Conservation (phyloP, 2,113 vertebrate genomes). For the Leuciscus idus region DNA sequence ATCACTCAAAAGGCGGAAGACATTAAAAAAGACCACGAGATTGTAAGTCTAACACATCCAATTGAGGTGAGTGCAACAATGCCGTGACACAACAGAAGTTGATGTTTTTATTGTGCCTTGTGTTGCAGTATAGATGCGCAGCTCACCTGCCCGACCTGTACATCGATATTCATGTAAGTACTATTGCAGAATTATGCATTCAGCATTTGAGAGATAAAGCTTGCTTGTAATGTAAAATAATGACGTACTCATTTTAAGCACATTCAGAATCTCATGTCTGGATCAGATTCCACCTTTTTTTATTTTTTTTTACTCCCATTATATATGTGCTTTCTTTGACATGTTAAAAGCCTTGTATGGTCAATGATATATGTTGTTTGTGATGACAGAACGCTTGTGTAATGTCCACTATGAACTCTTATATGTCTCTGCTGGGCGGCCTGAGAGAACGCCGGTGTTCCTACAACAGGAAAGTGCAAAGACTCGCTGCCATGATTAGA, state of each 20-base stretch:
- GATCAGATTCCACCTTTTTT: not conserved
- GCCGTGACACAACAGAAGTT: not conserved
- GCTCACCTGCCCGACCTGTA: conserved; percentile 66
- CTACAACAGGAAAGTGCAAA: conserved; percentile 60
- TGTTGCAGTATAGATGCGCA: conserved; percentile 62
- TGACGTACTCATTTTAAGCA: not conserved
- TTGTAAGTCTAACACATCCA: conserved; percentile 59
- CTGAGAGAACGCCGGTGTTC: conserved; percentile 63
- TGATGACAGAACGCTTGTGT: conserved; percentile 69
- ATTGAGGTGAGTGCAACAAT: no score
- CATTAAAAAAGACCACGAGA: conserved; percentile 59
- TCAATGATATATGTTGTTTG: not conserved
- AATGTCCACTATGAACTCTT: conserved; percentile 67
- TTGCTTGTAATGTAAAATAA: not conserved
- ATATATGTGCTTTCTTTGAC: not conserved
- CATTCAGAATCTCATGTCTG: not conserved
- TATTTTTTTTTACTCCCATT: not conserved
- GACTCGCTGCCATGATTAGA: conserved; percentile 49
- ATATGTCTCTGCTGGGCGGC: conserved; percentile 61
- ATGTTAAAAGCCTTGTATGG: not conserved
- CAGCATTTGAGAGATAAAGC: not conserved
- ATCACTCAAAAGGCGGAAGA: conserved; percentile 58
- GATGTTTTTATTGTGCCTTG: not conserved
- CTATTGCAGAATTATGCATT: not conserved
- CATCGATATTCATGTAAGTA: conserved; percentile 73